These are phyloP conservation scores for Eurois occulta DNA, from an alignment of 2,888 invertebrate genomes.

Conservation along the genomic window DNA sequence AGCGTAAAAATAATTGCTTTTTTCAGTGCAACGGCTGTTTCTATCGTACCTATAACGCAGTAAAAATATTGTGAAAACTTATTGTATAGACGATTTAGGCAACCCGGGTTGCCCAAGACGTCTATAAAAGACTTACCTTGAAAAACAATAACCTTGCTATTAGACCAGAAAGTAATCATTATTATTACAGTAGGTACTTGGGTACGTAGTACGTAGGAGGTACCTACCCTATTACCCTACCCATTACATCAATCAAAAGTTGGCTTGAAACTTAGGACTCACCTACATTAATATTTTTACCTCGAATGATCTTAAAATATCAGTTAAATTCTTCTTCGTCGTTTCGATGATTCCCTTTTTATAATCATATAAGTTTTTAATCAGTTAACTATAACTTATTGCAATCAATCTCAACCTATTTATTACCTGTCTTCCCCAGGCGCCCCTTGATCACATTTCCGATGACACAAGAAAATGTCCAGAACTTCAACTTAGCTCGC, in stretches of 20 bases:
- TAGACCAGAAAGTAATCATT: too few species aligned
- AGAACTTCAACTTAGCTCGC: slow-evolving; percentile 82
- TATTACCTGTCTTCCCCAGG: slow-evolving; percentile 66
- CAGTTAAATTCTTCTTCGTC: background rate
- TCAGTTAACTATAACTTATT: background rate
- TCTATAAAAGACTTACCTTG: too few species aligned
- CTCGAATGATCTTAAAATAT: background rate
- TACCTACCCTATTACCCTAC: too few species aligned
- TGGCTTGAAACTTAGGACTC: too few species aligned
- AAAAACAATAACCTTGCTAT: background rate
- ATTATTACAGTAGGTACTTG: too few species aligned
- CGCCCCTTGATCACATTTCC: slow-evolving; percentile 87
- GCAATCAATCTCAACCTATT: background rate
- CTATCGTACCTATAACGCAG: background rate
- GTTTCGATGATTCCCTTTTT: background rate
- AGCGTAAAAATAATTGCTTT: background rate
- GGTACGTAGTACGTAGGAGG: too few species aligned
- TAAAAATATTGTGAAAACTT: background rate
- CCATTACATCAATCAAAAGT: too few species aligned
- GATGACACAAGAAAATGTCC: slow-evolving; percentile 81
- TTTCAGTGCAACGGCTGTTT: background rate
- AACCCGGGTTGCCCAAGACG: too few species aligned
- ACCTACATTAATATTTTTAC: background rate
- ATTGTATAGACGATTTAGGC: too few species aligned
- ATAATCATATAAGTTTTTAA: background rate